Evolutionary conservation across 2,797 vertebrate genomes (phyloP), one percentile per base, ranked within the genome.

Genomic region (Carduelis carduelis): DNA sequence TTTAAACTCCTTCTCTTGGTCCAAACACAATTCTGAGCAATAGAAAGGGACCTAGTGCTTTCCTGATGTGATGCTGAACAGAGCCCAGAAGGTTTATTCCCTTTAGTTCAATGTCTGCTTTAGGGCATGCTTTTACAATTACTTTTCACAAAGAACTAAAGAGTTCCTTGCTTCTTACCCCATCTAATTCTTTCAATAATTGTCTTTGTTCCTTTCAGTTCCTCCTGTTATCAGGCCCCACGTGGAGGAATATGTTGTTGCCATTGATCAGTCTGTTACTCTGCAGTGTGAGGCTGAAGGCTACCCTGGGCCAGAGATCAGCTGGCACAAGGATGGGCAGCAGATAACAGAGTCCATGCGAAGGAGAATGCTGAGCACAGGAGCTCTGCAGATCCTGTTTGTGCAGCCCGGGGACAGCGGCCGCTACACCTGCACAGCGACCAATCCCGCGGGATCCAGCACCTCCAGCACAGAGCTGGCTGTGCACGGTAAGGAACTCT

Each of bases 361-460:
- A 0, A 98, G 96, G 83, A 98, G 98, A 39, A 83, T 98, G 56
- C 98, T 99, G 60, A 98, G 98, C 94, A 98, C 98, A 0, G 99
- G 99, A 3, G 98, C 98, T 5, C 97, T 99, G 92, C 99, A 99
- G 76, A 98, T 99, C 3, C 98, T 98, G 11, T 99, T 99, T 60
- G 97, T 98, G 71, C 99, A 98, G 96, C 98, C 98, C 0, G 93
- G 89, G 2, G 99, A 99, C 14, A 80, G 98, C 0, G 99, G 99
- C 11, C 98, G 84, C 68, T 99, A 99, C 96, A 99, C 98, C 0
- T 99, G 99, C 94, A 98, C 93, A 3, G 99, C 98, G 0, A 96
- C 98, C n/a, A 99, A 99, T 16, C 95, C 79, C 6, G 99, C 99
- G 0, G 99, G 99, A 32, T 98, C 98, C 1, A 98, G 95, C 89